Percentiles rank a stretch among this genome's conserved stretches.
These are phyloP conservation scores for Psilopsiagon aymara DNA, from an alignment of 2,113 vertebrate species.

Conservation along the genomic window DNA sequence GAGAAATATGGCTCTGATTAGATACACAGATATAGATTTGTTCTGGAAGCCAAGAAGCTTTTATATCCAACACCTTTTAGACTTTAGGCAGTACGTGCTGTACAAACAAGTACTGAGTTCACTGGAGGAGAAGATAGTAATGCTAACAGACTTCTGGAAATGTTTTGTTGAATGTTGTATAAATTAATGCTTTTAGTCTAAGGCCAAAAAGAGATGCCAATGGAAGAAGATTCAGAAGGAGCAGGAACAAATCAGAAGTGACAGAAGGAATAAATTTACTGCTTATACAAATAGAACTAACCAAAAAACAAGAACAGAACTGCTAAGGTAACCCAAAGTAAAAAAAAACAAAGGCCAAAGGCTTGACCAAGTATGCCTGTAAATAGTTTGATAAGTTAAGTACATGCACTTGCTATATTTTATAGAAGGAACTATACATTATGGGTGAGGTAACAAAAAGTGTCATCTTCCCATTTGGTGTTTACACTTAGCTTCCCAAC, in stretches of 20 bases:
- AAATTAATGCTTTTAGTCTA: not conserved
- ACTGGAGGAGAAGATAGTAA: not conserved
- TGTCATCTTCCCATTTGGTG: not conserved
- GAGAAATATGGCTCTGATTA: not conserved
- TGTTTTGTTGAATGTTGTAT: not conserved
- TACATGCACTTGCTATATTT: not conserved
- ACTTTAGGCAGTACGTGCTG: not conserved
- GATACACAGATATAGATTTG: not conserved
- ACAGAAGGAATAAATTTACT: not conserved
- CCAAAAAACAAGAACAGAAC: not conserved
- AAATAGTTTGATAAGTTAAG: not conserved
- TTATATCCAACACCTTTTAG: not conserved
- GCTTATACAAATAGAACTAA: not conserved
- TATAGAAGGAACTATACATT: not conserved
- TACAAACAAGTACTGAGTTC: conserved; percentile 17
- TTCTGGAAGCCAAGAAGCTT: not conserved
- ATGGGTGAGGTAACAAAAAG: not conserved
- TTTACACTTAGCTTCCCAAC: not conserved
- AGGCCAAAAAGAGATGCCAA: not conserved
- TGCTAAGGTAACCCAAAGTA: not conserved
- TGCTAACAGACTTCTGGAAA: not conserved
- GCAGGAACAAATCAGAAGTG: not conserved
- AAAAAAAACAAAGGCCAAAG: not conserved
- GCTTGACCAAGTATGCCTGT: not conserved
- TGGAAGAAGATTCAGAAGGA: not conserved